Evolutionary conservation across 2,888 invertebrate species (phyloP).

Genomic region (Operophtera brumata): DNA sequence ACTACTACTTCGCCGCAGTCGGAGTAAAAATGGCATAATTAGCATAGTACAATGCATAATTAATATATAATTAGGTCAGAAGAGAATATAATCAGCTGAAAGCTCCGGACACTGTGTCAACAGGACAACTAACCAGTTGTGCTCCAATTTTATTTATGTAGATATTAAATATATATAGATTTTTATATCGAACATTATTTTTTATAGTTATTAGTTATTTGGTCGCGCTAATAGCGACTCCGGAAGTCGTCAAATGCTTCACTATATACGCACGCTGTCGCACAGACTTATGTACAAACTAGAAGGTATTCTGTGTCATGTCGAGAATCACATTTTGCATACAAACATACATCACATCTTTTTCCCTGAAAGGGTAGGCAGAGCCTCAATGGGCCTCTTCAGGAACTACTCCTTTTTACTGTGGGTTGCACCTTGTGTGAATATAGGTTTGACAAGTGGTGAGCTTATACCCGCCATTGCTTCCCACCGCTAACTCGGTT

Average conservation of each 20-base stretch:
- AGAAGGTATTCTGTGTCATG: background rate
- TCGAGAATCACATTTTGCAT: too few relatives aligned
- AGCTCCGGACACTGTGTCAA: background rate
- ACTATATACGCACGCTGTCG: constrained; percentile 15
- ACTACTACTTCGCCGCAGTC: too few relatives aligned
- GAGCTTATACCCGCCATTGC: too few relatives aligned
- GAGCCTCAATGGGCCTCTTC: too few relatives aligned
- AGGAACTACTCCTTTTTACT: too few relatives aligned
- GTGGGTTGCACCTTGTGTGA: too few relatives aligned
- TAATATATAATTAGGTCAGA: background rate
- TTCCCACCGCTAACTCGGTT: too few relatives aligned
- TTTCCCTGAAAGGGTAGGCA: too few relatives aligned
- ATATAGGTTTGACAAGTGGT: too few relatives aligned
- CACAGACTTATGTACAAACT: constrained; percentile 6
- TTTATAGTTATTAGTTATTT: constrained; percentile 62
- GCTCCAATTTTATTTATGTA: constrained; percentile 28
- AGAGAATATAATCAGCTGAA: background rate
- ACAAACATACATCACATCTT: too few relatives aligned
- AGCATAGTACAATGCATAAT: too few relatives aligned
- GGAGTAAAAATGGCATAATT: too few relatives aligned
- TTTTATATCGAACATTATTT: constrained; percentile 57
- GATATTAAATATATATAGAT: constrained; percentile 52
- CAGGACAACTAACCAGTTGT: constrained; percentile 9
- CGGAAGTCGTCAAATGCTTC: constrained; percentile 69
- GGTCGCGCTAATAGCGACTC: constrained; percentile 55